Base-by-base conservation (phyloP, 2,797 vertebrate genomes). In the Limosa lapponica region DNA sequence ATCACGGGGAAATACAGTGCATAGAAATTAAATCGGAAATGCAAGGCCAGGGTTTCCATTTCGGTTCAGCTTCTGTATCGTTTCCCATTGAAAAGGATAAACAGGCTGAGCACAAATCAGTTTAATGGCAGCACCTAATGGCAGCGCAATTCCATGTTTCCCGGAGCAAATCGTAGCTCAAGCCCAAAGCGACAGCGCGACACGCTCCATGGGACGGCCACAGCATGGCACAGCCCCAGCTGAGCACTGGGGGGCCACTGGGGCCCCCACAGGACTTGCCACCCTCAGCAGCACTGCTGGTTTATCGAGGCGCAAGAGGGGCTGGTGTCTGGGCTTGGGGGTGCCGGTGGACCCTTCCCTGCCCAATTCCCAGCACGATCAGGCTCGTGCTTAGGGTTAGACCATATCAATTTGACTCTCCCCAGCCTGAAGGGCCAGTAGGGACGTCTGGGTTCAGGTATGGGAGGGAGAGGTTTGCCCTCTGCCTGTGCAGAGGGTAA, bases 91-190 rank as follows among this genome's bases (percentile, higher is more conserved):
- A 65, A 59, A 87, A 65, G 87, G 94, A 96, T 65, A 81, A 94
- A 93, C 92, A 87, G 87, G 55, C 71, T 75, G 90, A 95, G 90
- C 88, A 90, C 92, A 94, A 82, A 92, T 92, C 95, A 94, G 90
- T 88, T 93, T 87, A 91, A 95, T 24, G 90, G 89, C 93, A 95
- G 94, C 95, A 55, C 80, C 93, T 84, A 90, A 96, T 30, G 89
- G 89, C 94, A 96, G 87, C 8, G 0, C 84, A 82, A 73, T 65
- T 55, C 89, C 39, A 20, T 2, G 54, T 34, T 71, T 93, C 93
- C 89, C 28, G 10, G 77, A 94, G 95, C 92, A 48, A 59, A 49
- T 10, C 6, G 7, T 7, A 87, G 90, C 94, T 93, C 77, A 28
- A 44, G 65, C 82, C 58, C 69, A 8, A 61, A 82, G 92, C 8